Conservation (phyloP, 2,113 vertebrate species). For the Ovis canadensis region DNA sequence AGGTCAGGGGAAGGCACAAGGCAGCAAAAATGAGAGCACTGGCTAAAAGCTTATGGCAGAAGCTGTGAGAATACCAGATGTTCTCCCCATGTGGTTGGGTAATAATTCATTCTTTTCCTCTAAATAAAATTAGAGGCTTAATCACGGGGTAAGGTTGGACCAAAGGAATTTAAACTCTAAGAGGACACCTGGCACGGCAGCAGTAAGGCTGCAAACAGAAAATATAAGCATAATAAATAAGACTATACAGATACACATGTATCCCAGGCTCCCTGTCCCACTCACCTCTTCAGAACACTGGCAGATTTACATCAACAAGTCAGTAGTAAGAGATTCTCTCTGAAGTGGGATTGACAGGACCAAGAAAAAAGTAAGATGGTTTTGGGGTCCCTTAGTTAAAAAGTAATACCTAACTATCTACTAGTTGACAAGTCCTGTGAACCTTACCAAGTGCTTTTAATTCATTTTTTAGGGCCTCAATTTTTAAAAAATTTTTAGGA, state of each 20-base stretch:
- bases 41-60: not conserved
- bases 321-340: not conserved
- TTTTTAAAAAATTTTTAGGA: not conserved
- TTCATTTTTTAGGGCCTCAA: not conserved
- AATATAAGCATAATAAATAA: not conserved
- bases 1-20: not conserved
- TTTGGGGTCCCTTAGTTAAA: not conserved
- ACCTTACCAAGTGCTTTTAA: not conserved
- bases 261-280: not conserved
- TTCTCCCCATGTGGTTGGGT: not conserved
- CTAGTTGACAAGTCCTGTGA: not conserved
- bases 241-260: fast-evolving
- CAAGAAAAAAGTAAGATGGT: not conserved
- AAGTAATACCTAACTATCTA: not conserved
- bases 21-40: not conserved
- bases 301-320: not conserved
- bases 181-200: not conserved
- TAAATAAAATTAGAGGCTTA: not conserved
- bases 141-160: not conserved
- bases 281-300: not conserved
- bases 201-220: not conserved
- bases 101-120: not conserved
- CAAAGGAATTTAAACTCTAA: not conserved
- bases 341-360: not conserved
- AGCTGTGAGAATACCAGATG: not conserved